These are phyloP conservation scores for Strigops habroptila DNA, from an alignment of 2,113 vertebrate genomes.

Conservation along the genomic window DNA sequence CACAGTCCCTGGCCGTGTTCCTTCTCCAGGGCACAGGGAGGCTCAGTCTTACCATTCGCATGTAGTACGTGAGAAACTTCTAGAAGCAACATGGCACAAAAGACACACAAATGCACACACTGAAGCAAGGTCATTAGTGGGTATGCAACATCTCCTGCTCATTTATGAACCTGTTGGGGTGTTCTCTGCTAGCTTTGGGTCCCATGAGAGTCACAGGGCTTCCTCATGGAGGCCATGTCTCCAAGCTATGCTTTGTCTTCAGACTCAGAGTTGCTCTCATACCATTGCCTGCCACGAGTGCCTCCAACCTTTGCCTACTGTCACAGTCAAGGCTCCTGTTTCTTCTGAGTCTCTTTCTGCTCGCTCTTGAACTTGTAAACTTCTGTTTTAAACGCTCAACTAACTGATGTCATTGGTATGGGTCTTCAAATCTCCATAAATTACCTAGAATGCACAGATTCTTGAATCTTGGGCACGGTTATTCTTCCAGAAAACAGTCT, in stretches of 20 bases:
- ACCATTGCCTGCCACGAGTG: not conserved
- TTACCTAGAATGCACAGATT: not conserved
- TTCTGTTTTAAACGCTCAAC: not conserved
- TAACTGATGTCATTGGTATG: not conserved
- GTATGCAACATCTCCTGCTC: not conserved
- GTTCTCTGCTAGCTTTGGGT: accelerated
- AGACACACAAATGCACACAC: accelerated
- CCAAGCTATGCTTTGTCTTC: not conserved
- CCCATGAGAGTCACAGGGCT: not conserved
- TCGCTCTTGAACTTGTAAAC: not conserved
- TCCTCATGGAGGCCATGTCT: not conserved
- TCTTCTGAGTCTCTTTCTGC: not conserved
- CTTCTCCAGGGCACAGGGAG: not conserved
- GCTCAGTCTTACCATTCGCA: not conserved
- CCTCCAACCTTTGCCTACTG: not conserved
- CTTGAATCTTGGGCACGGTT: not conserved
- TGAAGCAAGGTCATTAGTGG: not conserved
- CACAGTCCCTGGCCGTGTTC: not conserved
- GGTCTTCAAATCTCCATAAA: not conserved
- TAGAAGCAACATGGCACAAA: not conserved
- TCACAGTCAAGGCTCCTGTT: not conserved
- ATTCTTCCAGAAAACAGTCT: not conserved
- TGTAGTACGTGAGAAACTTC: accelerated
- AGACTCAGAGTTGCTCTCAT: not conserved
- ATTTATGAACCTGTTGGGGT: not conserved